phyloP scores from a whole-genome alignment of 2,113 vertebrate species.

The Tetrax tetrax region DNA sequence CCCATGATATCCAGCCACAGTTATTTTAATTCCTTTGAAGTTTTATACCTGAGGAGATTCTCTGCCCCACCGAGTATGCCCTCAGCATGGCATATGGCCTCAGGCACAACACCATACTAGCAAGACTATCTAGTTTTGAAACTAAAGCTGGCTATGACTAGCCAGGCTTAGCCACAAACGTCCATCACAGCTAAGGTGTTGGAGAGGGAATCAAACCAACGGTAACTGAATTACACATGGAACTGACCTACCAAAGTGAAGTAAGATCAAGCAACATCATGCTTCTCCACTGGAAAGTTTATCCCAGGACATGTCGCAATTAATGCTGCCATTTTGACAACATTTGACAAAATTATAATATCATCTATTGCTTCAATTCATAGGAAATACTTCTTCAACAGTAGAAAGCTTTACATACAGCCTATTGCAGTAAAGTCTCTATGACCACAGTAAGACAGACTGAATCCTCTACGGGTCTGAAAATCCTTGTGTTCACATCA shows the following conservation, averaged over 20 bases:
- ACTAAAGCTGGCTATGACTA: not conserved
- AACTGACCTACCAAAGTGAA: not conserved
- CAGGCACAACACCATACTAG: not conserved
- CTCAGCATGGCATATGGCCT: not conserved
- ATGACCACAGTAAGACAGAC: not conserved
- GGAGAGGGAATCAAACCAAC: not conserved
- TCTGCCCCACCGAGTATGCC: not conserved
- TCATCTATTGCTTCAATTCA: not conserved
- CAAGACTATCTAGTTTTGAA: not conserved
- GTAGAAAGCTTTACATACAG: not conserved
- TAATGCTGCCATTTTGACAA: not conserved
- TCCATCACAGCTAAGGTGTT: not conserved
- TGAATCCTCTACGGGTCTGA: rapidly evolving
- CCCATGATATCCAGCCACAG: not conserved
- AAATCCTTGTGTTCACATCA: not conserved
- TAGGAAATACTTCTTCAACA: not conserved
- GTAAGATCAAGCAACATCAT: not conserved
- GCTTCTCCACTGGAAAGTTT: not conserved
- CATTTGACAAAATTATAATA: not conserved
- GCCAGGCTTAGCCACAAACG: not conserved
- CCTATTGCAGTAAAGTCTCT: not conserved
- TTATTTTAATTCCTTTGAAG: not conserved
- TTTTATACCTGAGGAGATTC: not conserved
- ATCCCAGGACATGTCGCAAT: not conserved
- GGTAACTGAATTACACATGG: not conserved